These are phyloP conservation scores for Drosophila nr. perissopoda DNA, from an alignment of 2,888 invertebrate genomes.

Conservation along the genomic window DNA sequence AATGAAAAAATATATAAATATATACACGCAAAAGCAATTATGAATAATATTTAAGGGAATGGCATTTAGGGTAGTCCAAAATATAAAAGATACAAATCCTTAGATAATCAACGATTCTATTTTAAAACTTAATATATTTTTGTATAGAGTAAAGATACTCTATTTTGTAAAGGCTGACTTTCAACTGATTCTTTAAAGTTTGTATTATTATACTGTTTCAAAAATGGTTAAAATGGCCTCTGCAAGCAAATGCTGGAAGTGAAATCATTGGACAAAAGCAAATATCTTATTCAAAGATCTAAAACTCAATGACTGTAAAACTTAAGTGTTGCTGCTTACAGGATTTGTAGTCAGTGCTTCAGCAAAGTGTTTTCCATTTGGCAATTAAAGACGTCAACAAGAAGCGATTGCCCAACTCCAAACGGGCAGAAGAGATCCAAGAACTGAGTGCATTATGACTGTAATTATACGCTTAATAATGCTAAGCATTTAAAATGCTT, in stretches of 20 bases:
- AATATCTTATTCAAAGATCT: not conserved
- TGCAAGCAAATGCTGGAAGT: not conserved
- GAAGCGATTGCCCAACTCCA: not conserved
- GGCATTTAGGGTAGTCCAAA: not conserved
- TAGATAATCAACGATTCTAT: not conserved
- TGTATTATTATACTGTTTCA: not conserved
- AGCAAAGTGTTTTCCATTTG: not conserved
- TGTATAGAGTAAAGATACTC: too few relatives aligned
- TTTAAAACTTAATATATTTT: not conserved
- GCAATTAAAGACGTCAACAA: not conserved
- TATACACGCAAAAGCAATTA: not conserved
- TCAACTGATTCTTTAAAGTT: not conserved
- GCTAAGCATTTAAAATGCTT: slow-evolving; percentile 18
- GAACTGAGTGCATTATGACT: slow-evolving; percentile 14
- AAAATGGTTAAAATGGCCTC: not conserved
- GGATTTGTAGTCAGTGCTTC: not conserved
- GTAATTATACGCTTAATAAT: slow-evolving; percentile 8
- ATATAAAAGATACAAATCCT: not conserved
- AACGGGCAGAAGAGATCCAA: not conserved
- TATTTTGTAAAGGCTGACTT: not conserved
- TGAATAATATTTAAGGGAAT: not conserved
- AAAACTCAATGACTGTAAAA: not conserved
- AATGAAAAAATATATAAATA: not conserved
- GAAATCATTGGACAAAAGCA: not conserved
- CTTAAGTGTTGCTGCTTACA: not conserved